A percentile compares a stretch with the other conserved stretches of the same genome.
phyloP scores from a whole-genome alignment of 2,888 invertebrate genomes.

The Dasypogon diadema region DNA sequence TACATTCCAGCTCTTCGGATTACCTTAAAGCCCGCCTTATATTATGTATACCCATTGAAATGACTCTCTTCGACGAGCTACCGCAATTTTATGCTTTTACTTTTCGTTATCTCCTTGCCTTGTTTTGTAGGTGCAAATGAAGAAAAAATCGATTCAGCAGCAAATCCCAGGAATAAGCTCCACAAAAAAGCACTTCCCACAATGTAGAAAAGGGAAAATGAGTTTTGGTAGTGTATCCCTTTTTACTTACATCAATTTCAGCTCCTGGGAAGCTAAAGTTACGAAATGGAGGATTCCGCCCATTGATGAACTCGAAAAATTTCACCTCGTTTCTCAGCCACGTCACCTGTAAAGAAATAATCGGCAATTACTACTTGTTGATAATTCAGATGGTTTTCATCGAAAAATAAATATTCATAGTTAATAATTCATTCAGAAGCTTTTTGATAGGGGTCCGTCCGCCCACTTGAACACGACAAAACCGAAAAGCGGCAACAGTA shows the following conservation, averaged over 20 bases:
- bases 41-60: constrained; percentile 27
- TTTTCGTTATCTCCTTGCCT: constrained; percentile 36
- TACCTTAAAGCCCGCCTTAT: constrained; percentile 4
- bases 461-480: background rate
- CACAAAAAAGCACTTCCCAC: constrained; percentile 17
- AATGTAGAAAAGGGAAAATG: constrained; percentile 18
- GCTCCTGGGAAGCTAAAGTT: constrained; percentile 78
- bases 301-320: constrained; percentile 84
- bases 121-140: constrained; percentile 44
- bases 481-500: background rate
- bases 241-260: constrained; percentile 78
- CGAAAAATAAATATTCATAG: background rate
- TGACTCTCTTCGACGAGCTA: constrained; percentile 42
- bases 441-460: background rate
- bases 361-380: background rate
- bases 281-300: constrained; percentile 80
- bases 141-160: constrained; percentile 48
- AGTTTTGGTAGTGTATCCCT: constrained; percentile 33
- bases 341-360: constrained; percentile 68
- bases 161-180: constrained; percentile 47
- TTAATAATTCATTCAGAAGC: background rate
- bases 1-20: background rate
- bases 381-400: background rate
- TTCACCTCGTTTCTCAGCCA: constrained; percentile 68
- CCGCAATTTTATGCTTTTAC: constrained; percentile 42